Conservation (phyloP, 2,113 vertebrate genomes). For the Dipodomys spectabilis region DNA sequence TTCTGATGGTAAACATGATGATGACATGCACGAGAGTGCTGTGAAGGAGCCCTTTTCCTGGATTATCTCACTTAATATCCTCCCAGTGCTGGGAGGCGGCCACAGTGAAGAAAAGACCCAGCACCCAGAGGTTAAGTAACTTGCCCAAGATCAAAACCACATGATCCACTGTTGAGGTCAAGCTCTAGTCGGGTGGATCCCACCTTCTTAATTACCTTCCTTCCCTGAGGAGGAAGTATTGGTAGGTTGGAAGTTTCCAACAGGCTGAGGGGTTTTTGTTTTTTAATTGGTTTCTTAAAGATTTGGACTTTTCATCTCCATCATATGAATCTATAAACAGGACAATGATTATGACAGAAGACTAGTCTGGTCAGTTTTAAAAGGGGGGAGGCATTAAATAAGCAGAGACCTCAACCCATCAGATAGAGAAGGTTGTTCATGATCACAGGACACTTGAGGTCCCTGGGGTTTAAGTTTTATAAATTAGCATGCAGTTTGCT, state of each 20-base stretch:
- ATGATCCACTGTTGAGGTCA: neutral
- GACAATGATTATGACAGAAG: neutral
- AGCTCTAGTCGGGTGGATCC: too few species aligned
- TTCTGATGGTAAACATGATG: neutral
- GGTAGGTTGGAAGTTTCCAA: neutral
- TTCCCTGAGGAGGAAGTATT: neutral
- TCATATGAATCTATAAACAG: neutral
- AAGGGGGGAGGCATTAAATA: neutral
- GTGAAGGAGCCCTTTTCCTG: neutral
- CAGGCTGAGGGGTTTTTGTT: neutral
- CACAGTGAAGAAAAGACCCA: neutral
- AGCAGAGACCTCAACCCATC: neutral
- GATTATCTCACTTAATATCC: neutral
- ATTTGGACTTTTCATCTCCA: neutral
- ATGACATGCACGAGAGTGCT: neutral
- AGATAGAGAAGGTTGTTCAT: neutral
- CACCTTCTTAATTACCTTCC: too few species aligned
- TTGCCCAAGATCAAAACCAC: neutral
- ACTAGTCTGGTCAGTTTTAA: neutral
- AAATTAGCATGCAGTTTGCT: neutral
- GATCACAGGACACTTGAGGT: neutral
- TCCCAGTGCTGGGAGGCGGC: neutral
- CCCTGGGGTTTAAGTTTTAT: neutral
- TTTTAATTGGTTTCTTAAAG: slow-evolving; percentile 17
- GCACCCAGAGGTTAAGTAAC: neutral